Base-by-base conservation (phyloP, 2,113 vertebrate genomes). In the Pachycephala philippinensis region DNA sequence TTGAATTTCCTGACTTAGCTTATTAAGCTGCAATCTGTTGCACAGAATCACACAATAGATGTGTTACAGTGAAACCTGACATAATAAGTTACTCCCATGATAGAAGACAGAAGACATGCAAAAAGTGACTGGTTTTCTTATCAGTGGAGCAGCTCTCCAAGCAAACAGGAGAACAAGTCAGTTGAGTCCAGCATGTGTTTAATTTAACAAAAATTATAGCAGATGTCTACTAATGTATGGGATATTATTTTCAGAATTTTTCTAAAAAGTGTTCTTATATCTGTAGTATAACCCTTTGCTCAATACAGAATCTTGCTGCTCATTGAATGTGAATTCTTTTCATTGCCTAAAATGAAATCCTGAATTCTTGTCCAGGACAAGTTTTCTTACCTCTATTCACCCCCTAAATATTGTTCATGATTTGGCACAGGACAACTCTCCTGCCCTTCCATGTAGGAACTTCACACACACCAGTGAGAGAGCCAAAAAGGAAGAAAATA, bases 1-100 rank as follows among this genome's bases (percentile, higher is more conserved):
- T 96, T 92, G 89, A 89, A 89, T 96, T 95, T 97, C 87, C 89
- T 91, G 86, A 72, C 53, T 72, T 80, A 84, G 23, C 20, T 94
- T 96, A 93, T 94, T 95, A 95, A 93, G 70, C 65, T 70, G 69
- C 90, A 88, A 56, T 89, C 82, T 84, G 44, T 82, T 84, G 81
- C 80, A 84, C 35, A n/a, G 82, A 78, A 54, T 90, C 76, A 60
- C 81, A 89, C 52, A 93, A 79, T 88, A 68, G 90, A 45, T 74
- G 42, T 63, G 86, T 78, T 91, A 50, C 50, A 92, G 54, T 76
- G 61, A 59, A 78, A 90, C 71, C 82, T 76, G 87, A 82, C 75
- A 93, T 84, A 82, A 78, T 80, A 90, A 90, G 68, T 80, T 86
- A 52, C 37, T 90, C 63, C 24, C 59, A 47, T 69, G 53, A 79